Conservation (phyloP, 2,888 invertebrate species). For the Watsonalla binaria region DNA sequence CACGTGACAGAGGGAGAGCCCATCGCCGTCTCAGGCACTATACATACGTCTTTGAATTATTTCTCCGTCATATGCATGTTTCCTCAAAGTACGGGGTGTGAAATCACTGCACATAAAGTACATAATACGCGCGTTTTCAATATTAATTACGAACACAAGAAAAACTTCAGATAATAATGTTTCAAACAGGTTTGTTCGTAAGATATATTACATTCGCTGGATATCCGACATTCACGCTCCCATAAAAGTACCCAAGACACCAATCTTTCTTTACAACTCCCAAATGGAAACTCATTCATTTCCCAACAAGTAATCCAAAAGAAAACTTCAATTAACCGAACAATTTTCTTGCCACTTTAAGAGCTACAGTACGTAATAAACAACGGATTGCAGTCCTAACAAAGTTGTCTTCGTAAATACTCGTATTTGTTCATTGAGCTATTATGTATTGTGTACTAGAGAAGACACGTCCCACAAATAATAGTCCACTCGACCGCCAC, state of each 20-base stretch:
- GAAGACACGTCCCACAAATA: conserved; percentile 26
- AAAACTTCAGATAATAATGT: no score
- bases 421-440: conserved; percentile 32
- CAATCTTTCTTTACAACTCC: background rate
- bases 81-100: no score
- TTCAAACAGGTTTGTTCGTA: background rate
- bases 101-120: no score
- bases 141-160: no score
- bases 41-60: no score
- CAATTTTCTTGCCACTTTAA: background rate
- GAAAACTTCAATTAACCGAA: conserved; percentile 1
- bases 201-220: background rate
- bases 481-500: no score
- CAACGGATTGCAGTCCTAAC: conserved; percentile 38
- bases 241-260: background rate
- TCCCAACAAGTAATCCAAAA: conserved; percentile 3
- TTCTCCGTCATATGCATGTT: no score
- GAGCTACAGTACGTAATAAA: conserved; percentile 10
- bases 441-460: conserved; percentile 35
- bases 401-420: conserved; percentile 32
- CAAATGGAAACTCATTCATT: background rate
- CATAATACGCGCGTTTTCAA: no score
- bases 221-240: background rate
- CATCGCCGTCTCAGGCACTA: no score
- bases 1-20: no score